phyloP scores from a whole-genome alignment of 1,140 invertebrate species.

The Episyrphus balteatus region DNA sequence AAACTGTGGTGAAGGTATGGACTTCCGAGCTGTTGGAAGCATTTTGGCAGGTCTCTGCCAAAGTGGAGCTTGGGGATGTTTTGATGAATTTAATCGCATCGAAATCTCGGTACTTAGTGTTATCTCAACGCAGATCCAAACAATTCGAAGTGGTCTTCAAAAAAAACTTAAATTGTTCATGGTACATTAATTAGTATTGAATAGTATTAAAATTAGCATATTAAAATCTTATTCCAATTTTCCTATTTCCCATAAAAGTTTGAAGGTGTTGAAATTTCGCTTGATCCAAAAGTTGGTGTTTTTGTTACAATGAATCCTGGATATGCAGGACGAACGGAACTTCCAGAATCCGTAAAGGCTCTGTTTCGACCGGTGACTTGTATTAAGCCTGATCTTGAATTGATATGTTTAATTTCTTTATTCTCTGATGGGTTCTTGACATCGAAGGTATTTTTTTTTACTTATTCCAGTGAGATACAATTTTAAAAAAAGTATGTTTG shows the following conservation, averaged over 20 bases:
- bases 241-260: no score
- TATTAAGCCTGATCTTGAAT: slow-evolving; percentile 76
- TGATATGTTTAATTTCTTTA: slow-evolving; percentile 83
- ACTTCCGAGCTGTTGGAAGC: slow-evolving; percentile 74
- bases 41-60: slow-evolving; percentile 63
- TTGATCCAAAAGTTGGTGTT: slow-evolving; percentile 77
- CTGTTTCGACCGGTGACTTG: slow-evolving; percentile 83
- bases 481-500: slow-evolving; percentile 1
- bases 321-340: slow-evolving; percentile 76
- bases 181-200: slow-evolving; percentile 37
- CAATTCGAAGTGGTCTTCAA: slow-evolving; percentile 71
- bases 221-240: not conserved
- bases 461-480: not conserved
- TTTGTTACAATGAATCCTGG: slow-evolving; percentile 93
- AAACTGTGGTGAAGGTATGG: slow-evolving; percentile 88
- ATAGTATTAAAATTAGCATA: not conserved
- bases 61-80: slow-evolving; percentile 79
- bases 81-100: slow-evolving; percentile 87
- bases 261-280: slow-evolving; percentile 67
- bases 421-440: slow-evolving; percentile 83
- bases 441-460: slow-evolving; percentile 50
- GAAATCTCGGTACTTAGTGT: slow-evolving; percentile 83
- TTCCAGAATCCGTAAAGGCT: slow-evolving; percentile 84
- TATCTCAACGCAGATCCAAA: slow-evolving; percentile 81
- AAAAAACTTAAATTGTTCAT: slow-evolving; percentile 60